phyloP scores from a whole-genome alignment of 2,113 vertebrate genomes.

The Beaufortia kweichowensis region DNA sequence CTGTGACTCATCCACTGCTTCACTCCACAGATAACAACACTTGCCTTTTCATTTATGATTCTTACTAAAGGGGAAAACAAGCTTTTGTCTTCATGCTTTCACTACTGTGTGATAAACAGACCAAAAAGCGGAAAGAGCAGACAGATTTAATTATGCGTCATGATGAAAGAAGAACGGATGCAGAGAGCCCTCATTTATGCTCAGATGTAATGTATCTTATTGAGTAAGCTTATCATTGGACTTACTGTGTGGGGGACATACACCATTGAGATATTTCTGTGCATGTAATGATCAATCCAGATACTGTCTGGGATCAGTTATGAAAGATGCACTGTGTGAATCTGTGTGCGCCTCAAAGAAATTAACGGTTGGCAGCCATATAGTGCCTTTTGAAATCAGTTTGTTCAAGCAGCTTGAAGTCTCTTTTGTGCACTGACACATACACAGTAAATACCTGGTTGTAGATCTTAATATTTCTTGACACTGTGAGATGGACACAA shows the following conservation, averaged over 20 bases:
- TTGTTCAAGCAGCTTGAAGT: constrained; percentile 15
- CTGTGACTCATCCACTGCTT: constrained; percentile 37
- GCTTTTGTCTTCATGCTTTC: constrained; percentile 4
- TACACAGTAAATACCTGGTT: neutral
- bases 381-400: neutral
- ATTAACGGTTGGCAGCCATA: neutral
- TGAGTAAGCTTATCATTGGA: neutral
- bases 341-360: neutral
- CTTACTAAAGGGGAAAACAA: constrained; percentile 8
- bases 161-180: constrained; percentile 5
- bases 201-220: neutral
- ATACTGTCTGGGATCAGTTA: neutral
- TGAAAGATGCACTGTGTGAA: neutral
- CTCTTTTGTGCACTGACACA: neutral
- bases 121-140: neutral
- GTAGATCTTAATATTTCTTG: constrained; percentile 22
- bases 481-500: neutral
- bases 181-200: neutral
- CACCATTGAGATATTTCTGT: constrained; percentile 1
- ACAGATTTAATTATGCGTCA: constrained; percentile 34
- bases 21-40: constrained; percentile 28
- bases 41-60: constrained; percentile 36
- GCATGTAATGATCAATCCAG: constrained; percentile 5
- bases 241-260: neutral
- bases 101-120: constrained; percentile 17